Base-by-base conservation (phyloP, 1,140 invertebrate genomes). In the Zaprionus nigranus region DNA sequence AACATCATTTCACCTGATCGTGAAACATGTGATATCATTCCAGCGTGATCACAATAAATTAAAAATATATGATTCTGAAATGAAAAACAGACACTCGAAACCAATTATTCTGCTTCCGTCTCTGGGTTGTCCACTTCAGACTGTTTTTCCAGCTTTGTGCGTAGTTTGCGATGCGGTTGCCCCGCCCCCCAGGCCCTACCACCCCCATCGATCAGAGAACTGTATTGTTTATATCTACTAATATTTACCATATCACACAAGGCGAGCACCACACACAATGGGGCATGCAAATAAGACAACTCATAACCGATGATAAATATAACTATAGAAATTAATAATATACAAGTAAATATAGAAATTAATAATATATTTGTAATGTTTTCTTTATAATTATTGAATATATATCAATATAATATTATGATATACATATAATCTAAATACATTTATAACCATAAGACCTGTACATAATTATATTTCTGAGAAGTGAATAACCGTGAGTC, bases 51-150 rank as follows among this genome's bases (percentile, higher is more conserved):
- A 51, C 13, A 62, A 62, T 28, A 49, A 49, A 62, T 62, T 62
- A 40, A 22, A 59, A 22, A 17, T 26, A 40, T 24, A 28, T 28
- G 40, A 43, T 64, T 34, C 26, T 34, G 9, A 34, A 34, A 34
- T 34, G 53, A 30, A 26, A n/a, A 65, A 26, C 13, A 15, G 28
- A 17, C 26, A 74, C 66, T 75, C 26, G 60, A 75, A 28, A 43
- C 34, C 7, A 34, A n/a, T 56, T 64, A 17, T 64, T 56, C 64
- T 46, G 60, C 46, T 76, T 76, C 74, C 74, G 74, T 59, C 73
- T 75, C 56, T 28, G 17, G 20, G 15, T 61, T 54, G 40, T 11
- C 61, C 74, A 62, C 74, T 76, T 72, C 36, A 72, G 30, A 66
- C 46, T 72, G 57, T 65, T 76, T 72, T 68, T 22, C 34, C 43